A percentile compares a stretch with the other conserved stretches of the same genome.
Conservation (phyloP, 2,797 vertebrate genomes). For the Cichlasoma orientale region DNA sequence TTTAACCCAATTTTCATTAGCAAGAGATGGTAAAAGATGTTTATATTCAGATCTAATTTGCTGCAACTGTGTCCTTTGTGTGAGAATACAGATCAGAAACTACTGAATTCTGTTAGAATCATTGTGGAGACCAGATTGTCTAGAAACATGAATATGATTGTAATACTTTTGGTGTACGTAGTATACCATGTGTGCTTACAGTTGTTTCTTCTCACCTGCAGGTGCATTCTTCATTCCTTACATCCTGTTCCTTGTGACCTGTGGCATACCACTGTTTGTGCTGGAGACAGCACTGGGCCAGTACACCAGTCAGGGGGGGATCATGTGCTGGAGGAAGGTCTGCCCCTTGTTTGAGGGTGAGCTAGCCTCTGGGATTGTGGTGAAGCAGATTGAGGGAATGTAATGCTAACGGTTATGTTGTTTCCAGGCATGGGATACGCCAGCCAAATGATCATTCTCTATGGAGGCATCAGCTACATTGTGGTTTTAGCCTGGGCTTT, state of each 20-base stretch:
- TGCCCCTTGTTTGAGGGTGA: conserved; percentile 82
- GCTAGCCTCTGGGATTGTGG: neutral
- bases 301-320: conserved; percentile 80
- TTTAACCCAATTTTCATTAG: too few relatives aligned
- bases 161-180: neutral
- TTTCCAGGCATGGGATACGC: conserved; percentile 74
- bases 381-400: neutral
- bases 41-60: neutral
- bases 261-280: conserved; percentile 79
- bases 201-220: conserved; percentile 32
- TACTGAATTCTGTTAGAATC: neutral
- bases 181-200: too few relatives aligned
- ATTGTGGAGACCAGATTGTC: neutral
- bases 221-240: conserved; percentile 82
- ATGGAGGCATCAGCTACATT: conserved; percentile 69
- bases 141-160: neutral
- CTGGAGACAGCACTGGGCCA: conserved; percentile 80
- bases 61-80: neutral
- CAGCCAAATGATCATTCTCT: conserved; percentile 71
- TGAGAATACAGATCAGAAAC: neutral
- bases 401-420: neutral
- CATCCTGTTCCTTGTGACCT: conserved; percentile 75
- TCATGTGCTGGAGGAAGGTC: conserved; percentile 80
- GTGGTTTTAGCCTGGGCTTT: conserved; percentile 77
- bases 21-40: neutral